Conservation (phyloP, 2,113 vertebrate species). For the Saiga tatarica region DNA sequence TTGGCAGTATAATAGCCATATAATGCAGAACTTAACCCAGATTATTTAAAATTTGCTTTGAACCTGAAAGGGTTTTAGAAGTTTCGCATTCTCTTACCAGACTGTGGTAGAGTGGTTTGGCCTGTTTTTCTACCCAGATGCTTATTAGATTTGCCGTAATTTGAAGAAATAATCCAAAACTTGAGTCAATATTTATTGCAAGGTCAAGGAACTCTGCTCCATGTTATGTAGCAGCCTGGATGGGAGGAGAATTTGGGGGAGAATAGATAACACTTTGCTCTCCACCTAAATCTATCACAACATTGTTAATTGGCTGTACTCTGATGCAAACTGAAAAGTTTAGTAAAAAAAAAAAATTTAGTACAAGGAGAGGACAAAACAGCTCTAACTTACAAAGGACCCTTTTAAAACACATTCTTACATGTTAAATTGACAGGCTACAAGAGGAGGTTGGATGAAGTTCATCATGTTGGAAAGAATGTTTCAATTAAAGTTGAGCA, state of each 20-base stretch:
- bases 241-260: background rate
- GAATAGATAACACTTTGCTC: background rate
- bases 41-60: slow-evolving; percentile 63
- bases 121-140: slow-evolving; percentile 25
- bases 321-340: background rate
- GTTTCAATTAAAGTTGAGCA: slow-evolving; percentile 85
- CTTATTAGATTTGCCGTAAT: slow-evolving; percentile 49
- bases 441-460: slow-evolving; percentile 76
- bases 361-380: slow-evolving; percentile 58
- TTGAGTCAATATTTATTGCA: slow-evolving; percentile 51
- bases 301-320: background rate
- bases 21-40: slow-evolving; percentile 55
- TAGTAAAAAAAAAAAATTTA: background rate
- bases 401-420: slow-evolving; percentile 58
- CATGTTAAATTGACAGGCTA: slow-evolving; percentile 67
- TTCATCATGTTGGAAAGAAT: slow-evolving; percentile 80
- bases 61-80: slow-evolving; percentile 55
- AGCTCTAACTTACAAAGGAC: slow-evolving; percentile 52
- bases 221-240: background rate
- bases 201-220: background rate
- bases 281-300: background rate
- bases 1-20: slow-evolving; percentile 34
- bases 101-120: slow-evolving; percentile 6
- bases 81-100: slow-evolving; percentile 30
- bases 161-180: slow-evolving; percentile 63